Evolutionary conservation across 2,888 invertebrate genomes (phyloP), one percentile per base, ranked within the genome.

Genomic region (Myopa testacea): DNA sequence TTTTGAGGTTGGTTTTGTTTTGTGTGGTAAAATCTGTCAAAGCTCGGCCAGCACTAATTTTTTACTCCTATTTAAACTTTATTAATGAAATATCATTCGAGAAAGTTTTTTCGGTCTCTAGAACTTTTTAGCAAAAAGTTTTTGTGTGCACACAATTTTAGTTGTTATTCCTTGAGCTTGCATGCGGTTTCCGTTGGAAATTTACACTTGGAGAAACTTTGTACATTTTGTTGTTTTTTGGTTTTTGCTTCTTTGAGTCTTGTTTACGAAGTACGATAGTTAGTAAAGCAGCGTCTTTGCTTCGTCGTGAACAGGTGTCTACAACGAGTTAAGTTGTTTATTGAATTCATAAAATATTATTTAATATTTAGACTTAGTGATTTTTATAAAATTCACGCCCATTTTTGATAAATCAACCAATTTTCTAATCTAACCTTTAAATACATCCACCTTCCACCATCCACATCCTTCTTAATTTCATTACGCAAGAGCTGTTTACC

Each of bases 41-140:
- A n/a, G 55, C 55, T n/a, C 55, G 55, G 4, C n/a, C 50, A 50
- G 55, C 16, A 55, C 55, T n/a, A 55, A 55, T n/a, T n/a, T 55
- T 55, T n/a, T n/a, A 40, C 37, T 67, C 37, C 19, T 37, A 67
- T 67, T 67, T 67, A 37, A 67, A 67, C 67, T 67, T 67, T 67
- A 67, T 67, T 67, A 67, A 40, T 67, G 67, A n/a, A 67, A 67
- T 38, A 67, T 37, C 38, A 67, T 67, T 67, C 14, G 34, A 37
- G 6, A 52, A 55, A n/a, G n/a, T 55, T 55, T 26, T 52, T 70
- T 55, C n/a, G 55, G 70, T 50, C 52, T 34, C 70, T 50, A 19
- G 52, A 55, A 70, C 50, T 37, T 37, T 70, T 55, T 26, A 70
- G 34, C 26, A 70, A 70, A 70, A 70, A 70, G 7, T 70, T 70